Conservation (phyloP, 2,888 invertebrate species). For the Pinctada fucata region DNA sequence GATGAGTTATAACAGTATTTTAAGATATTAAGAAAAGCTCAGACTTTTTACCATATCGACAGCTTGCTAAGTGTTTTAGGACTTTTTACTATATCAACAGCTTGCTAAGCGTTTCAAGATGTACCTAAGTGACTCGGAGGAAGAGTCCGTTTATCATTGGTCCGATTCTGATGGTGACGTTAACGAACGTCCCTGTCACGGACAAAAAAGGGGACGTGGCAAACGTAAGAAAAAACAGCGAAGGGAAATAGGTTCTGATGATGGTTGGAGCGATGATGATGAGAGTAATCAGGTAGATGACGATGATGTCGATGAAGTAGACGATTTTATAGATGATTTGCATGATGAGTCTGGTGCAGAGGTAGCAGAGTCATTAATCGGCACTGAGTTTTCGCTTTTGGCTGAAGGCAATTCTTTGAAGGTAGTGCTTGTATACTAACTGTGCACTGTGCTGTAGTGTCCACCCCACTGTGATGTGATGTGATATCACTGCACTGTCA, state of each 20-base stretch:
- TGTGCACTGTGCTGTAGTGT: not conserved
- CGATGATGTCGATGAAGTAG: constrained; percentile 24
- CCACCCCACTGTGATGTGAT: not conserved
- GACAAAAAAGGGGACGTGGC: not conserved
- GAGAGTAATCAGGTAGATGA: constrained; percentile 10
- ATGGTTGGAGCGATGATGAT: constrained; percentile 29
- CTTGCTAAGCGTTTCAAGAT: not conserved
- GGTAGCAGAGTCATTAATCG: constrained; percentile 23
- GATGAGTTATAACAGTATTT: too few relatives aligned
- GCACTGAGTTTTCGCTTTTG: constrained; percentile 29
- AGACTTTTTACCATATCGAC: not conserved
- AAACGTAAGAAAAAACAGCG: not conserved
- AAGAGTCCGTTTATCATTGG: not conserved
- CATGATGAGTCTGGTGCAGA: constrained; percentile 7
- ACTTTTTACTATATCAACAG: not conserved
- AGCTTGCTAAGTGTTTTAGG: not conserved
- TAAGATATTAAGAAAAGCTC: too few relatives aligned
- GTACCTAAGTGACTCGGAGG: constrained; percentile 21
- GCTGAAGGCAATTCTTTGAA: constrained; percentile 20
- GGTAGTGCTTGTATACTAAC: constrained; percentile 20
- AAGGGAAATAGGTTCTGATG: not conserved
- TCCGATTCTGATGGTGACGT: constrained; percentile 8
- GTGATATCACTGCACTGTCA: too few relatives aligned
- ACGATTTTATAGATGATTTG: constrained; percentile 21
- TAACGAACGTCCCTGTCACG: not conserved